Conservation (phyloP, 2,797 vertebrate genomes). For the Galagoides demidoff region DNA sequence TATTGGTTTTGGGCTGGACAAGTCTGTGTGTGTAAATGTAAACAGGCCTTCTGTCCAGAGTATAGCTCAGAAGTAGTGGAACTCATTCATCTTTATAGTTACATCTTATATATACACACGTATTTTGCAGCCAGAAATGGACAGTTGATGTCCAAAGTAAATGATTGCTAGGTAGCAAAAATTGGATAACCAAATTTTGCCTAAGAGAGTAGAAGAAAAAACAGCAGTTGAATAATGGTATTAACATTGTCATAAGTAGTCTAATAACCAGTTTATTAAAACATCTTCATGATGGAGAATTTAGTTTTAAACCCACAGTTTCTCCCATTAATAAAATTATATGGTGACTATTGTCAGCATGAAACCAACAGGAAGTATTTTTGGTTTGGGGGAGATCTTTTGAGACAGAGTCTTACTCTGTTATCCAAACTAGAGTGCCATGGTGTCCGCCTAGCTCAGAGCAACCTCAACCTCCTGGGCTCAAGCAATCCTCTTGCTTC, state of each 20-base stretch:
- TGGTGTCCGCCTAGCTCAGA: too few relatives aligned
- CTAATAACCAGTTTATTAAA: not conserved
- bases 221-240: not conserved
- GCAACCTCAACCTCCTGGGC: too few relatives aligned
- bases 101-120: not conserved
- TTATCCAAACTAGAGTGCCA: too few relatives aligned
- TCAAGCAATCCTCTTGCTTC: too few relatives aligned
- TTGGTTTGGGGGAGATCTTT: not conserved
- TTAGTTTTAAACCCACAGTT: not conserved
- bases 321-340: not conserved
- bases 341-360: not conserved
- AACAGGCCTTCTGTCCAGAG: not conserved
- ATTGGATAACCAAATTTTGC: conserved; percentile 2
- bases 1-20: not conserved
- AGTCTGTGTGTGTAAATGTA: not conserved
- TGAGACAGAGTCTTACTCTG: too few relatives aligned
- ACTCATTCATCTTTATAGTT: not conserved
- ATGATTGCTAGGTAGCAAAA: not conserved
- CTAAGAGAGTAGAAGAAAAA: not conserved
- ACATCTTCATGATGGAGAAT: not conserved
- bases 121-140: not conserved
- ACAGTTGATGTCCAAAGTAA: not conserved
- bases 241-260: not conserved
- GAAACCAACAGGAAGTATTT: not conserved
- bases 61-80: not conserved